phyloP scores from a whole-genome alignment of 2,797 vertebrate genomes.

The Scomberomorus guttatus region DNA sequence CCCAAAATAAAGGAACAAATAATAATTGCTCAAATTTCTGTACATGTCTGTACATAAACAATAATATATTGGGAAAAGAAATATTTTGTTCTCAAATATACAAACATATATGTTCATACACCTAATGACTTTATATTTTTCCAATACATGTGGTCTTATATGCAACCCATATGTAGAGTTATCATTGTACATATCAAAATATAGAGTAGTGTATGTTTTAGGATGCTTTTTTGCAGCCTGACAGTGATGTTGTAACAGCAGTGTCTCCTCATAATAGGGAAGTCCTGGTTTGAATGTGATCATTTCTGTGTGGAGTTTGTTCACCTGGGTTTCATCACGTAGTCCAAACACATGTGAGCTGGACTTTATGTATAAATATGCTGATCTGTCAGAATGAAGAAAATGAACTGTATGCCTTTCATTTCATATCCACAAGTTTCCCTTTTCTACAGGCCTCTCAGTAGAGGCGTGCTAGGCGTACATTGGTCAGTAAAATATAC shows the following conservation, averaged over 20 bases:
- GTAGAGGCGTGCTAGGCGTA: neutral
- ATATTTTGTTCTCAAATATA: neutral
- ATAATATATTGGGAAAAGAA: neutral
- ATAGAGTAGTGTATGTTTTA: neutral
- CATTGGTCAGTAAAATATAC: constrained; percentile 9
- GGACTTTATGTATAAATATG: neutral
- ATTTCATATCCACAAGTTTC: neutral
- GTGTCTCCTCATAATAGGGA: neutral
- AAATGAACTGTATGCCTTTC: neutral
- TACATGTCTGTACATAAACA: neutral
- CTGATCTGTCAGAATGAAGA: neutral
- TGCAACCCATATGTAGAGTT: neutral
- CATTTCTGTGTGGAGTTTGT: neutral
- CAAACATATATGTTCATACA: neutral
- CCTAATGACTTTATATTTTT: neutral
- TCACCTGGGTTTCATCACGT: constrained; percentile 3
- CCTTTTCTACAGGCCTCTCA: neutral
- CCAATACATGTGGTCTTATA: neutral
- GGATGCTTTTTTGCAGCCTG: neutral
- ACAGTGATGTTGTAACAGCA: neutral
- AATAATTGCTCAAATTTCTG: neutral
- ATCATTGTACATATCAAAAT: neutral
- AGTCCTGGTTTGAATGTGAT: neutral
- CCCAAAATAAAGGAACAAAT: neutral
- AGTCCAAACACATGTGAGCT: neutral